phyloP scores from a whole-genome alignment of 2,113 vertebrate species.

The Corythornis vintsioides region DNA sequence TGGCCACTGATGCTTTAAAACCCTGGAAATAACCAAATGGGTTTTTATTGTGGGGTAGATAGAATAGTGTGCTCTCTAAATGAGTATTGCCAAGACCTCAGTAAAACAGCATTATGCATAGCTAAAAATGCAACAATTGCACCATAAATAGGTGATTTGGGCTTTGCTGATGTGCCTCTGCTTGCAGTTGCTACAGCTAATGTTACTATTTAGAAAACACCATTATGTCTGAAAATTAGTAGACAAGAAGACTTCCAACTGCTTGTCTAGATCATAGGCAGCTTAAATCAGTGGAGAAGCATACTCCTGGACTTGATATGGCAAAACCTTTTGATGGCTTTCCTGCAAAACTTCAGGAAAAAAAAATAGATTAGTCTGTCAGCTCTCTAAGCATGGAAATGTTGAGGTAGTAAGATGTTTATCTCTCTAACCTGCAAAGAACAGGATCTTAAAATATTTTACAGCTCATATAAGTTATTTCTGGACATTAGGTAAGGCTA shows the following conservation, averaged over 20 bases:
- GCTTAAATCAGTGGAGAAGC: neutral
- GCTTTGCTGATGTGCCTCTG: neutral
- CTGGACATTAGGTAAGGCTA: neutral
- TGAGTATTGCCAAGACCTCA: neutral
- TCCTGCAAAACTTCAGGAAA: neutral
- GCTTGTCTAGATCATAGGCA: neutral
- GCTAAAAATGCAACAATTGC: neutral
- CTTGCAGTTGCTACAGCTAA: neutral
- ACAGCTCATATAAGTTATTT: constrained; percentile 2
- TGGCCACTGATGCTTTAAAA: neutral
- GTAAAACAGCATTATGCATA: neutral
- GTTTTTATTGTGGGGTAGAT: neutral
- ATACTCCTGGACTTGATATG: neutral
- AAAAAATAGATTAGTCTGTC: neutral
- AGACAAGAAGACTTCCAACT: neutral
- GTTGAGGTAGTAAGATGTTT: neutral
- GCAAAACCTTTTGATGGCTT: neutral
- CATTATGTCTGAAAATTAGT: neutral
- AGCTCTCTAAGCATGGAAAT: neutral
- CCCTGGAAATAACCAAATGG: neutral
- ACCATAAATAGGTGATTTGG: neutral
- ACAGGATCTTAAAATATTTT: neutral
- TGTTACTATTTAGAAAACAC: neutral
- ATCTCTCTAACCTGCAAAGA: neutral
- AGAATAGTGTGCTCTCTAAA: neutral